These are phyloP conservation scores for Manis pentadactyla DNA, from an alignment of 2,797 vertebrate genomes.

Conservation along the genomic window DNA sequence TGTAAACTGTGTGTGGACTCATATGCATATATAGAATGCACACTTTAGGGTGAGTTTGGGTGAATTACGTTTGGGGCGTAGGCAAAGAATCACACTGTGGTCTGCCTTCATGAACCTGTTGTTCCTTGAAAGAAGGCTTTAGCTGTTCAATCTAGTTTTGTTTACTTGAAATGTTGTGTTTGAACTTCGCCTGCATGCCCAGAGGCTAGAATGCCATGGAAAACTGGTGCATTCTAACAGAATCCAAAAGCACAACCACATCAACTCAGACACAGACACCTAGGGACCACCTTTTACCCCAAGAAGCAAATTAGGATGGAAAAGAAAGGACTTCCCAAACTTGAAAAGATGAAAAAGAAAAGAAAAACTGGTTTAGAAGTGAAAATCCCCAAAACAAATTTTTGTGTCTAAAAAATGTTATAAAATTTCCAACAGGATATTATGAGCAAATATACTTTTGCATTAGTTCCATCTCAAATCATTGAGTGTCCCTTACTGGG, in stretches of 20 bases:
- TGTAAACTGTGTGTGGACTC: not conserved
- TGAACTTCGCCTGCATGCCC: constrained; percentile 38
- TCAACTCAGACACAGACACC: not conserved
- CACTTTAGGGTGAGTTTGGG: not conserved
- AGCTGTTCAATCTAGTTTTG: constrained; percentile 53
- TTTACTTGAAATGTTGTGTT: constrained; percentile 62
- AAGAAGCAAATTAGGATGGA: not conserved
- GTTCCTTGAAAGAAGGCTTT: constrained; percentile 41
- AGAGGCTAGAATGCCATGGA: constrained; percentile 24
- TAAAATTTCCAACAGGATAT: constrained; percentile 1
- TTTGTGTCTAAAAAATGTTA: constrained; percentile 8
- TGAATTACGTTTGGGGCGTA: not conserved
- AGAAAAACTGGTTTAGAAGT: constrained; percentile 19
- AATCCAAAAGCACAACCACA: constrained; percentile 24
- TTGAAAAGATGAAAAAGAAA: constrained; percentile 3
- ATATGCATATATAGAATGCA: no score
- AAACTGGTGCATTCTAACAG: not conserved
- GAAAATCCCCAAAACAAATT: constrained; percentile 49
- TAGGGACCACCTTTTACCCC: not conserved
- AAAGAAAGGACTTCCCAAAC: constrained; percentile 43
- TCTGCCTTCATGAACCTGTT: constrained; percentile 39
- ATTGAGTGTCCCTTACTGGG: not conserved
- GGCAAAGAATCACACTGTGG: not conserved
- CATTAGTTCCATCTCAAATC: constrained; percentile 6
- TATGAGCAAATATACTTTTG: constrained; percentile 38